phyloP scores from a whole-genome alignment of 37 sponge, comb jelly and placozoan genomes.

The Hexactinellida sp. region DNA sequence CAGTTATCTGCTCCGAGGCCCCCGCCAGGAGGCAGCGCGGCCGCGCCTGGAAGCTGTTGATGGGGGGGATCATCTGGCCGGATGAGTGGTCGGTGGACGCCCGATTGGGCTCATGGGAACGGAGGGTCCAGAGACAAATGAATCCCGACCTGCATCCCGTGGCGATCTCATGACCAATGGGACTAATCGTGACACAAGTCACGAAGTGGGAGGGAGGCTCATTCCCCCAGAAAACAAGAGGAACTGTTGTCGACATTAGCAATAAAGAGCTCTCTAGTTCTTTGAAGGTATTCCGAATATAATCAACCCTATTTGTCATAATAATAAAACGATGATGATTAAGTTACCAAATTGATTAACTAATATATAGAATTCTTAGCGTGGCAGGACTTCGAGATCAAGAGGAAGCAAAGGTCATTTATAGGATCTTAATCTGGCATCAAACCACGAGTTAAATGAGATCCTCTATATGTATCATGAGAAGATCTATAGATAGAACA shows the following conservation, averaged over 20 bases:
- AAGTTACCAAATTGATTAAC: too few relatives aligned
- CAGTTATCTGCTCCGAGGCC: neutral
- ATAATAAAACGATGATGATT: too few relatives aligned
- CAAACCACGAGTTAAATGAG: too few relatives aligned
- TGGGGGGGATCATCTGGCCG: neutral
- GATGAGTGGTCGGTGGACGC: neutral
- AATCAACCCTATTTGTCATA: too few relatives aligned
- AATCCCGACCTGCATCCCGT: constrained; percentile 63
- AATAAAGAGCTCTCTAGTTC: neutral
- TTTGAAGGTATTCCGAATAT: neutral
- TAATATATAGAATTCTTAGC: too few relatives aligned
- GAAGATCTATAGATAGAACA: too few relatives aligned
- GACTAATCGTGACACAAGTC: constrained; percentile 38
- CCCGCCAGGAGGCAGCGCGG: neutral
- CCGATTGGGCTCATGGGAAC: neutral
- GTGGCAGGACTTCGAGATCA: too few relatives aligned
- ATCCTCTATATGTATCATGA: too few relatives aligned
- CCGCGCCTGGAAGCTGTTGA: constrained; percentile 8
- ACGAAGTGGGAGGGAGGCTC: constrained; percentile 54
- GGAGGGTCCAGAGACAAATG: constrained; percentile 57
- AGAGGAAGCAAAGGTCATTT: too few relatives aligned
- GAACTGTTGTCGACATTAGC: constrained; percentile 29
- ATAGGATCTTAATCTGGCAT: too few relatives aligned
- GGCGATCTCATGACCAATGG: constrained; percentile 39
- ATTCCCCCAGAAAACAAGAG: constrained; percentile 73